A percentile compares a stretch with the other conserved stretches of the same genome.
These are phyloP conservation scores for Bhutanitis thaidina DNA, from an alignment of 2,888 invertebrate species.

Conservation along the genomic window DNA sequence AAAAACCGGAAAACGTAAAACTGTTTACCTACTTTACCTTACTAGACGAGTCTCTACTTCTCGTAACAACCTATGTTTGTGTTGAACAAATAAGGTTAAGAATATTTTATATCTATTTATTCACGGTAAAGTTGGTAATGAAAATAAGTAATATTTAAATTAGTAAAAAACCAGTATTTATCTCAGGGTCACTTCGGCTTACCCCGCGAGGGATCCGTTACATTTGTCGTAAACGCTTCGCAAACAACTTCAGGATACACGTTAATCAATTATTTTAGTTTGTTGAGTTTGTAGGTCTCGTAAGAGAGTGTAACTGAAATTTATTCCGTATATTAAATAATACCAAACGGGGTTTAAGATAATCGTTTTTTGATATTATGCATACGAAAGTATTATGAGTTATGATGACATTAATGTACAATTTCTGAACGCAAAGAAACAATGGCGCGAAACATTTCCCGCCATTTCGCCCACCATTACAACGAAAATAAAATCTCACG, in stretches of 20 bases:
- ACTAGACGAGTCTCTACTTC: constrained; percentile 3
- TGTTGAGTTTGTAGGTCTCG: too few species aligned
- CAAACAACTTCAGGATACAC: too few species aligned
- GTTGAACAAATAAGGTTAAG: background rate
- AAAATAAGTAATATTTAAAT: too few species aligned
- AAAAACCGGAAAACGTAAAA: constrained; percentile 15
- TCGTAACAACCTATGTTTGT: constrained; percentile 1
- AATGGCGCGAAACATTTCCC: constrained; percentile 33
- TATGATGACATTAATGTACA: background rate
- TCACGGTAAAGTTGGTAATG: too few species aligned
- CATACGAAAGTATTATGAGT: background rate
- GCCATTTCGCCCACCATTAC: constrained; percentile 33
- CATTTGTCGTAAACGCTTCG: too few species aligned
- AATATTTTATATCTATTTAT: background rate
- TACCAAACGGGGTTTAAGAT: background rate
- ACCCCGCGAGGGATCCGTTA: too few species aligned
- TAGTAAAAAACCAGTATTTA: too few species aligned
- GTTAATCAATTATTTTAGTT: too few species aligned
- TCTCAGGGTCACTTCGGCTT: too few species aligned
- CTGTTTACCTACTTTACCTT: background rate
- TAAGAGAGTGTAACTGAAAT: too few species aligned
- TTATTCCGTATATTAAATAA: background rate
- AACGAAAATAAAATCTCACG: constrained; percentile 46
- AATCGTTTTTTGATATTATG: too few species aligned
- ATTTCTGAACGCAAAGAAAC: constrained; percentile 5